Percentiles rank a stretch among this genome's conserved stretches.
Evolutionary conservation across 2,888 invertebrate genomes (phyloP).

Genomic region (Xanthia togata): DNA sequence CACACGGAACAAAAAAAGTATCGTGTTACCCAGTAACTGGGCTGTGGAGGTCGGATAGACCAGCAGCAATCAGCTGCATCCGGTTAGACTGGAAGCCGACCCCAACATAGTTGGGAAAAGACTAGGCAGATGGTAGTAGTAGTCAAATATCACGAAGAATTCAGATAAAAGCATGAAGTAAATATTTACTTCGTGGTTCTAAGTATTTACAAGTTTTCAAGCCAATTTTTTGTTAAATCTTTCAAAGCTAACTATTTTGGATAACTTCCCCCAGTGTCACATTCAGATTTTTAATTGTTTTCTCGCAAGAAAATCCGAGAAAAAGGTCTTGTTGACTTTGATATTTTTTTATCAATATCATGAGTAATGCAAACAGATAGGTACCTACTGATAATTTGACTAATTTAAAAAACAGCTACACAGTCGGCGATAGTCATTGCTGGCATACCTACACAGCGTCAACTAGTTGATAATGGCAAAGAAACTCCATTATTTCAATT

Average conservation of each 20-base stretch:
- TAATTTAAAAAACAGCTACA: slow-evolving; percentile 13
- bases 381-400: neutral
- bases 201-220: too few relatives aligned
- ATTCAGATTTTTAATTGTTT: neutral
- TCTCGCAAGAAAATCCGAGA: neutral
- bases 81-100: too few relatives aligned
- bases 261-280: neutral
- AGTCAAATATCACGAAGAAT: too few relatives aligned
- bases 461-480: slow-evolving; percentile 70
- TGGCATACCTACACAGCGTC: slow-evolving; percentile 10
- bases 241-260: neutral
- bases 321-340: neutral
- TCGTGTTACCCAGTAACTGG: too few relatives aligned
- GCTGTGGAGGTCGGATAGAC: too few relatives aligned
- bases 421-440: slow-evolving; percentile 17
- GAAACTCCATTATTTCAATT: slow-evolving; percentile 77
- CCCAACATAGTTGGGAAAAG: too few relatives aligned
- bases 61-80: too few relatives aligned
- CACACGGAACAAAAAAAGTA: too few relatives aligned
- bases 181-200: too few relatives aligned
- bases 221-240: neutral
- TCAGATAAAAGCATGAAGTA: too few relatives aligned
- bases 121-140: too few relatives aligned
- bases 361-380: slow-evolving; percentile 2
- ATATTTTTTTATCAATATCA: slow-evolving; percentile 28